Base-by-base conservation (phyloP, 2,888 invertebrate genomes). In the Pollenia labialis region DNA sequence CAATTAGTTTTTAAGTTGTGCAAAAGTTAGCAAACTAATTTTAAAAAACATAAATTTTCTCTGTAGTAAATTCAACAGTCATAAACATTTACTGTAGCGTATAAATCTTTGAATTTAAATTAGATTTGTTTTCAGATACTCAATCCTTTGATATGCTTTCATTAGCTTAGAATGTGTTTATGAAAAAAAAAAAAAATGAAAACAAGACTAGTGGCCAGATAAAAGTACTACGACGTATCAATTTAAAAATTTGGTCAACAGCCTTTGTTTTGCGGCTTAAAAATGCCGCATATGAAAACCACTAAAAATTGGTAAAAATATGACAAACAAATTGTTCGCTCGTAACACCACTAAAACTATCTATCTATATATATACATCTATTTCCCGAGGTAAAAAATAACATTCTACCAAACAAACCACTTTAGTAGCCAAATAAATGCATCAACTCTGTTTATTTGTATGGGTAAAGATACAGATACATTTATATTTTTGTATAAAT, bases 271-370 rank as follows among this genome's bases (percentile, higher is more conserved):
- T 85, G 85, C 77, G 81, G 77, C 77, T 77, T 81, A 68, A 77
- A 77, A 77, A 77, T 85, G 74, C 85, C 85, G 85, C 85, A 81
- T 81, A 58, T 52, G 46, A 72, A 81, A 84, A 77, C 81, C 85
- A 85, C 81, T 81, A 77, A 85, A 81, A 85, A 72, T 75, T 77
- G 85, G 85, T 81, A 85, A 60, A 72, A 77, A 85, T 81, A 85
- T 85, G 77, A 85, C 81, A 85, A 71, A 81, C 66, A 76, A 81
- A 68, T 64, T 71, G 48, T 56, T 12, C 54, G 40, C 72, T 64
- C 64, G 64, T 81, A 64, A 64, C 32, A 75, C 48, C 16, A 75
- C 46, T 62, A 69, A 76, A 74, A 68, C 52, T 79, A 50, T 40
- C 16, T 66, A 42, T 40, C 46, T 58, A 58, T 40, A 1, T 58